These are phyloP conservation scores for Hydrozoanthus gracilis DNA, from an alignment of 92 coral and sea anemone genomes.

Conservation along the genomic window DNA sequence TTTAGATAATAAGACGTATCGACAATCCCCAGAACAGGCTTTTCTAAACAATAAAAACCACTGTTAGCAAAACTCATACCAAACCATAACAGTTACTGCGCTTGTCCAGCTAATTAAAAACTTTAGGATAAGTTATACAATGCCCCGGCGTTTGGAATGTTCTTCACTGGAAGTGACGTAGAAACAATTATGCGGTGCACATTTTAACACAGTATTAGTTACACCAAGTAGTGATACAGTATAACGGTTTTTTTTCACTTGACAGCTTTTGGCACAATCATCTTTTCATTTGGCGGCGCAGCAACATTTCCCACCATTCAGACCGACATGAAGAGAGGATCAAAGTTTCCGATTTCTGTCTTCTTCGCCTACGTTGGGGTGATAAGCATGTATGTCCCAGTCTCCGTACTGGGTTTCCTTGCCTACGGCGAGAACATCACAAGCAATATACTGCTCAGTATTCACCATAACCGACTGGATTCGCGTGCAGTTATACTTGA, in stretches of 20 bases:
- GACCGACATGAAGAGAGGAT: conserved; percentile 88
- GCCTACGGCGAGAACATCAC: conserved; percentile 77
- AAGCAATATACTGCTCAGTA: conserved; percentile 70
- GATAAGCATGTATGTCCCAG: conserved; percentile 86
- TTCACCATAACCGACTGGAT: conserved; percentile 41
- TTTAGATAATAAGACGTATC: too few relatives aligned
- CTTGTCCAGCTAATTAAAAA: too few relatives aligned
- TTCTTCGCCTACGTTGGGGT: conserved; percentile 78
- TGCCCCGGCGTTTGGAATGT: too few relatives aligned
- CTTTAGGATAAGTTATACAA: too few relatives aligned
- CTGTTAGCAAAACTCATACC: too few relatives aligned
- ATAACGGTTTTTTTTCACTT: not conserved
- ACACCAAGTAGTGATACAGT: not conserved
- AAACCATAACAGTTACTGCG: too few relatives aligned
- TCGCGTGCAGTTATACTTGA: conserved; percentile 65
- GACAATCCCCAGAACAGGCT: too few relatives aligned
- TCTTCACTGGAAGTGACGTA: too few relatives aligned
- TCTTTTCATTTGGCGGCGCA: conserved; percentile 95
- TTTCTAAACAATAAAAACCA: too few relatives aligned
- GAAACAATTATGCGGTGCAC: not conserved
- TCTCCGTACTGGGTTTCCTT: conserved; percentile 79
- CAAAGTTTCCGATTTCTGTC: conserved; percentile 75
- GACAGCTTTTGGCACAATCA: conserved; percentile 90
- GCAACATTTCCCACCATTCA: conserved; percentile 97
- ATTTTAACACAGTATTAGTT: not conserved